Evolutionary conservation across 1,140 invertebrate species (phyloP), one percentile per base, ranked within the genome.

Genomic region (Cotesia vestalis): DNA sequence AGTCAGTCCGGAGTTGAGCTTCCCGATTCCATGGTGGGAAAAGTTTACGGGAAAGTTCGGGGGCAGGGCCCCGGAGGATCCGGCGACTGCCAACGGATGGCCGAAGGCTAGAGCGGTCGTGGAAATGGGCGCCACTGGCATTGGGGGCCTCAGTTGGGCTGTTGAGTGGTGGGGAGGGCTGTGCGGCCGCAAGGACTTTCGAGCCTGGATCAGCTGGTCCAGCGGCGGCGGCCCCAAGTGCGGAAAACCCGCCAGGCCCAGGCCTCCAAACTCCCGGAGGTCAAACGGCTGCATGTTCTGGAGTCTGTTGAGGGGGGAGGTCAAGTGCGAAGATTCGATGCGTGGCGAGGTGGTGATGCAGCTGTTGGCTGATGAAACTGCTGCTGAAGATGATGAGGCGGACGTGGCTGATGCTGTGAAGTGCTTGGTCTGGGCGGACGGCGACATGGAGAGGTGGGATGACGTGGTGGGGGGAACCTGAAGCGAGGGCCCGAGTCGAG

Each of bases 201-300:
- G 62, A 4, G 79, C 77, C 53, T 81, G 81, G 61, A 79, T 38
- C 0, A 81, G 71, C 40, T 78, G 78, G 2, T 85, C 80, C 35
- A 85, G 85, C 35, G 78, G 83, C 34, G 89, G 90, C 3, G 90
- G 90, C 46, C 90, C 90, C 8, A 91, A 84, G 12, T 90, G 91
- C 60, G 92, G 84, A 74, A 91, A 92, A 60, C 89, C 88, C 12
- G 91, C 89, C 53, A 93, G 75, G 4, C 91, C 88, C 51, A 91
- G 85, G 59, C 88, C 86, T 66, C 90, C 89, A 55, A 94, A 88
- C 80, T 95, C 94, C 17, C 95, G 90, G 81, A 95, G 97, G 83
- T 97, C 96, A 83, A 96, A 97, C 1, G 96, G 96, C 82, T 97
- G 95, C 96, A 98, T 97, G 78, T 92, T 97, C 85, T 97, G 95